Evolutionary conservation across 1,140 invertebrate species (phyloP).

Genomic region (Calliphora vicina): DNA sequence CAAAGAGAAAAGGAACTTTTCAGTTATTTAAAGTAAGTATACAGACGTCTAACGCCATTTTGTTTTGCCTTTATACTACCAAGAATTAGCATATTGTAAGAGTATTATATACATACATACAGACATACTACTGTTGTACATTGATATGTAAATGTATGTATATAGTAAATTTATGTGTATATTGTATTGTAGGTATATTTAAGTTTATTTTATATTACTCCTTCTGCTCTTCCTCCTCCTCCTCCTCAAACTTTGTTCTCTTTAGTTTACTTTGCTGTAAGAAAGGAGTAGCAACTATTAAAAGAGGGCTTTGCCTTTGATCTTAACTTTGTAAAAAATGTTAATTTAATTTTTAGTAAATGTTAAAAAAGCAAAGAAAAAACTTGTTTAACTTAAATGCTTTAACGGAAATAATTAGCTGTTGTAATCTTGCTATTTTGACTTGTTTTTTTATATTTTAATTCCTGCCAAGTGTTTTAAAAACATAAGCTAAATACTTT

Average conservation of each 20-base stretch:
- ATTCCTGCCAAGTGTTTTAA: not conserved
- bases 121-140: not conserved
- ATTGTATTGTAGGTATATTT: not conserved
- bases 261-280: not conserved
- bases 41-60: conserved; percentile 14
- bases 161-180: not conserved
- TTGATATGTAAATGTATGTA: not conserved
- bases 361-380: not conserved
- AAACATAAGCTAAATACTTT: not conserved
- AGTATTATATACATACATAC: not conserved
- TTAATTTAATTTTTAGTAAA: conserved; percentile 40
- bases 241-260: not conserved
- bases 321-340: conserved; percentile 33
- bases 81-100: conserved; percentile 3
- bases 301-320: not conserved
- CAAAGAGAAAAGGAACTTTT: not conserved
- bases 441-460: not conserved
- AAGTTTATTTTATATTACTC: not conserved
- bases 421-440: conserved; percentile 40
- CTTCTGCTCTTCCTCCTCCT: not conserved
- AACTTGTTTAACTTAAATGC: conserved; percentile 12
- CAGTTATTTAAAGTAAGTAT: not conserved
- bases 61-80: not conserved
- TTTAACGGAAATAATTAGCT: conserved; percentile 44
- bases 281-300: not conserved